phyloP scores from a whole-genome alignment of 2,888 invertebrate genomes.

The Amiota mariae region DNA sequence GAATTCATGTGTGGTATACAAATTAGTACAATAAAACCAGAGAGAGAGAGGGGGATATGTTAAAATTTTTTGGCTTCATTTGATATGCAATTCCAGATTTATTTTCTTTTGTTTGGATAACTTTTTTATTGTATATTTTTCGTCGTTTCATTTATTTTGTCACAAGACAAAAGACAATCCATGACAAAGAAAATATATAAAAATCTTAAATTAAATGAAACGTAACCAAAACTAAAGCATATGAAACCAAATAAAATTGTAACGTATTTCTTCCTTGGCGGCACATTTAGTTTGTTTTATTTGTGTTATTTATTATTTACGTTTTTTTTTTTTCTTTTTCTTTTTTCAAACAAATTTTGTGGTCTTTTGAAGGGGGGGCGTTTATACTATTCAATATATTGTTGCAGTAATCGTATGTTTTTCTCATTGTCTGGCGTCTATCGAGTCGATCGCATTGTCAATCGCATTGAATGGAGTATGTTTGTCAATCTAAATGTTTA shows the following conservation, averaged over 20 bases:
- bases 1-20: neutral
- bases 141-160: neutral
- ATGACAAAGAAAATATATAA: neutral
- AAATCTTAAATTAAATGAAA: neutral
- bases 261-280: neutral
- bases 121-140: neutral
- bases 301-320: conserved; percentile 9
- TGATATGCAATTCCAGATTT: conserved; percentile 23
- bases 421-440: neutral
- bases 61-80: conserved; percentile 21
- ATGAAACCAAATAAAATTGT: neutral
- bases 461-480: neutral
- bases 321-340: conserved; percentile 9
- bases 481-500: conserved; percentile 1
- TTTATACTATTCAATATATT: too few species aligned
- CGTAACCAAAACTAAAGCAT: neutral
- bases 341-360: neutral
- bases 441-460: neutral
- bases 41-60: neutral
- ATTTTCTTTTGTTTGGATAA: neutral
- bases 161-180: neutral
- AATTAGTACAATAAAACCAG: neutral
- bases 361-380: too few species aligned
- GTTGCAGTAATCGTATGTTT: neutral
- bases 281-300: conserved; percentile 19